Evolutionary conservation across 2,113 vertebrate species (phyloP).

Genomic region (Abramis brama): DNA sequence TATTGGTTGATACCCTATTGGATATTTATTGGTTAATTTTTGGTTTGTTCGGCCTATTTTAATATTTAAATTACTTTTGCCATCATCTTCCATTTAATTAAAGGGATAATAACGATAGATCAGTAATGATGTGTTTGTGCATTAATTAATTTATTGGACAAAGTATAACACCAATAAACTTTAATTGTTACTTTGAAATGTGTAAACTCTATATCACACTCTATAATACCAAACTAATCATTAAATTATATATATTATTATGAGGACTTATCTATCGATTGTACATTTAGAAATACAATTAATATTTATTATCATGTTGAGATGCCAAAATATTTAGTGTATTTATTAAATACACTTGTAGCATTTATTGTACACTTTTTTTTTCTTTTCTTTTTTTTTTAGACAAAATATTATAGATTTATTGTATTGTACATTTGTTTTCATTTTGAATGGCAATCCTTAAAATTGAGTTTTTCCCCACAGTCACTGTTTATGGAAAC

Average conservation of each 20-base stretch:
- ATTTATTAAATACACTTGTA: background rate
- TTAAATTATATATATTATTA: background rate
- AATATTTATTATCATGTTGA: background rate
- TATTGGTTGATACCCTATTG: background rate
- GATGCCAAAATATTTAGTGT: background rate
- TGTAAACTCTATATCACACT: background rate
- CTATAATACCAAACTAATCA: background rate
- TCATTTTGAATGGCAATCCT: background rate
- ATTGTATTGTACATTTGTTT: background rate
- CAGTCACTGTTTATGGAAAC: background rate
- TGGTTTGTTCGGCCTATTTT: background rate
- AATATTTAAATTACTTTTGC: background rate
- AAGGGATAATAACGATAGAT: background rate
- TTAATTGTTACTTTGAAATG: background rate
- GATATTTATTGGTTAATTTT: background rate
- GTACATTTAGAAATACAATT: background rate
- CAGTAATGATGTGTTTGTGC: background rate
- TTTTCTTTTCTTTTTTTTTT: background rate
- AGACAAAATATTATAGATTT: background rate
- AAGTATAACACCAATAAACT: background rate
- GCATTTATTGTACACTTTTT: background rate
- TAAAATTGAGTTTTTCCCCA: background rate
- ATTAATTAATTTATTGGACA: background rate
- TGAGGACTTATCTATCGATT: background rate
- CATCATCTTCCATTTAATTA: background rate